Conservation (phyloP, 2,888 invertebrate genomes). For the Vesta saturnalis region DNA sequence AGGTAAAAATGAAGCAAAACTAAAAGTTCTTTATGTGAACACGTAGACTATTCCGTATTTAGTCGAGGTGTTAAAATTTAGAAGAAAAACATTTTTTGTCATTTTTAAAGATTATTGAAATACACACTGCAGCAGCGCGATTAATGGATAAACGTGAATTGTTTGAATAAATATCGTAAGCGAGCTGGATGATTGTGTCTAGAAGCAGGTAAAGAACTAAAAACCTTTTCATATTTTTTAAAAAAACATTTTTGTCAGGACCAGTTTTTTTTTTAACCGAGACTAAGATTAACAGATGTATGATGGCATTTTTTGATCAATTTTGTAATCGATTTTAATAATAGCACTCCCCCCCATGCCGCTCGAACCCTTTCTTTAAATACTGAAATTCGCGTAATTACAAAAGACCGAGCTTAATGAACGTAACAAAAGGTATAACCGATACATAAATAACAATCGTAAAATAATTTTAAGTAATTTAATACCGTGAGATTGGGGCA, state of each 20-base stretch:
- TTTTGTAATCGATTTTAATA: conserved; percentile 21
- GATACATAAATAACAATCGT: conserved; percentile 17
- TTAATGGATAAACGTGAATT: not conserved
- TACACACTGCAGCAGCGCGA: conserved; percentile 38
- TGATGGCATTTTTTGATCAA: conserved; percentile 33
- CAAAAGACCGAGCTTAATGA: too few relatives aligned
- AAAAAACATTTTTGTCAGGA: conserved; percentile 40
- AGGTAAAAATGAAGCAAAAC: conserved; percentile 35
- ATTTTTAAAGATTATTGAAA: conserved; percentile 48
- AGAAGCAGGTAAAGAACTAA: conserved; percentile 44
- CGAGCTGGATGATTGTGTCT: conserved; percentile 29
- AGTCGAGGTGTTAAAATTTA: conserved; percentile 45
- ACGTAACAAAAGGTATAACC: too few relatives aligned
- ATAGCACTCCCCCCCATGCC: conserved; percentile 7
- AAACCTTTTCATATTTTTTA: conserved; percentile 40
- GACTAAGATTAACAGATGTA: conserved; percentile 31
- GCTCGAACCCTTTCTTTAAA: conserved; percentile 3
- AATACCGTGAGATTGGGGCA: conserved; percentile 34
- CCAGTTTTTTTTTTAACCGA: conserved; percentile 33
- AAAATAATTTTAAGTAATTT: conserved; percentile 17
- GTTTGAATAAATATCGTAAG: conserved; percentile 12
- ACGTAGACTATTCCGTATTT: conserved; percentile 37
- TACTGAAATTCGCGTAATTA: conserved; percentile 19
- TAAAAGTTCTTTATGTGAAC: conserved; percentile 22
- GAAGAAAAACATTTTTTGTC: conserved; percentile 46